Conservation (phyloP, 2,113 vertebrate genomes). For the Aptenodytes patagonicus region DNA sequence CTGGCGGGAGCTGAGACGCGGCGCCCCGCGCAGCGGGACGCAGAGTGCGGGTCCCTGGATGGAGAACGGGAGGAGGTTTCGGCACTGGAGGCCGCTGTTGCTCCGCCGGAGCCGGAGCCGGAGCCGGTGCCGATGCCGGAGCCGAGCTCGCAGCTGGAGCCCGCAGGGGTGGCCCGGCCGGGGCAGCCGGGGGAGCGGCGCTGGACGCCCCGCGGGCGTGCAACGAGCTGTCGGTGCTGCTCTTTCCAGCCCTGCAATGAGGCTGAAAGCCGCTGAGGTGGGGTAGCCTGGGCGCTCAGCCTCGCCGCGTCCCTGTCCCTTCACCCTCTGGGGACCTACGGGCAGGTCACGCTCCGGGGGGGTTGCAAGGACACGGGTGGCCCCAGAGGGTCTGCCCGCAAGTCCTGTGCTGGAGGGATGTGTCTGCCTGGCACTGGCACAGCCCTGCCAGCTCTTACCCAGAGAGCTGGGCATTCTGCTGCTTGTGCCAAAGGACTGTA, state of each 20-base stretch:
- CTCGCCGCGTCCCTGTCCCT: rapidly evolving
- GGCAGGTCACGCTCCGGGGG: not conserved
- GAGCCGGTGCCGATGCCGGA: not conserved
- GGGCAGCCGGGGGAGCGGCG: not conserved
- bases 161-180: not conserved
- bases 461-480: not conserved
- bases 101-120: not conserved
- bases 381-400: not conserved
- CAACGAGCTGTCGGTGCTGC: not conserved
- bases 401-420: not conserved
- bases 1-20: not conserved
- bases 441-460: not conserved
- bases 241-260: not conserved
- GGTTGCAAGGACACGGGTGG: not conserved
- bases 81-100: conserved; percentile 66
- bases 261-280: not conserved
- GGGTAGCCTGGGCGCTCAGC: not conserved
- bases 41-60: not conserved
- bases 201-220: not conserved
- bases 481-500: not conserved
- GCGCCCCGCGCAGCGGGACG: not conserved
- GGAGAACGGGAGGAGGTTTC: not conserved
- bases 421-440: not conserved
- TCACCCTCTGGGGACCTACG: not conserved
- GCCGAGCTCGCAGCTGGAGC: not conserved